phyloP scores from a whole-genome alignment of 2,888 invertebrate species.

The Timandra comae region DNA sequence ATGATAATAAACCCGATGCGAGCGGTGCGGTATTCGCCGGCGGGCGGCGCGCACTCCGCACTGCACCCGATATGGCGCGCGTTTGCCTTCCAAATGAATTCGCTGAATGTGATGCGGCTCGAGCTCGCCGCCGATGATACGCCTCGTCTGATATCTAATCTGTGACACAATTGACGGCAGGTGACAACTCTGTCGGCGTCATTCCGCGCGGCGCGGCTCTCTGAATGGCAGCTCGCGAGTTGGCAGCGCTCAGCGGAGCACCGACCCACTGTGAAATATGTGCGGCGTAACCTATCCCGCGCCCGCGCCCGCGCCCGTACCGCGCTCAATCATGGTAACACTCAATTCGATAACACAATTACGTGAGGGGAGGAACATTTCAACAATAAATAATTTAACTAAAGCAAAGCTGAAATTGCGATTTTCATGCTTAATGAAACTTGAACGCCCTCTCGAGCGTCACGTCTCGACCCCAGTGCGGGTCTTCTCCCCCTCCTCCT shows the following conservation, averaged over 20 bases:
- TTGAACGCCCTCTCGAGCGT: slow-evolving; percentile 17
- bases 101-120: neutral
- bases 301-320: neutral
- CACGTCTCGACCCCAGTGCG: neutral
- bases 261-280: neutral
- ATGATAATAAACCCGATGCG: slow-evolving; percentile 5
- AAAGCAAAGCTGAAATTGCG: slow-evolving; percentile 27
- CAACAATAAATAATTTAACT: slow-evolving; percentile 24
- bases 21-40: neutral
- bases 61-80: slow-evolving; percentile 5
- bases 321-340: too few species aligned
- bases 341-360: too few species aligned
- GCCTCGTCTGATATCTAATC: neutral
- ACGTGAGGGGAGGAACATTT: too few species aligned
- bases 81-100: too few species aligned
- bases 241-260: neutral
- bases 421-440: slow-evolving; percentile 46
- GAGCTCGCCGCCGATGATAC: neutral
- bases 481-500: slow-evolving; percentile 6
- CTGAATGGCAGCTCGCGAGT: slow-evolving; percentile 12
- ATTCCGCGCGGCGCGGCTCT: slow-evolving; percentile 1
- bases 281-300: neutral
- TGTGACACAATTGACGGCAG: slow-evolving; percentile 3
- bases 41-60: too few species aligned
- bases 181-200: slow-evolving; percentile 7